phyloP scores from a whole-genome alignment of 2,797 vertebrate species.

The Varecia variegata region DNA sequence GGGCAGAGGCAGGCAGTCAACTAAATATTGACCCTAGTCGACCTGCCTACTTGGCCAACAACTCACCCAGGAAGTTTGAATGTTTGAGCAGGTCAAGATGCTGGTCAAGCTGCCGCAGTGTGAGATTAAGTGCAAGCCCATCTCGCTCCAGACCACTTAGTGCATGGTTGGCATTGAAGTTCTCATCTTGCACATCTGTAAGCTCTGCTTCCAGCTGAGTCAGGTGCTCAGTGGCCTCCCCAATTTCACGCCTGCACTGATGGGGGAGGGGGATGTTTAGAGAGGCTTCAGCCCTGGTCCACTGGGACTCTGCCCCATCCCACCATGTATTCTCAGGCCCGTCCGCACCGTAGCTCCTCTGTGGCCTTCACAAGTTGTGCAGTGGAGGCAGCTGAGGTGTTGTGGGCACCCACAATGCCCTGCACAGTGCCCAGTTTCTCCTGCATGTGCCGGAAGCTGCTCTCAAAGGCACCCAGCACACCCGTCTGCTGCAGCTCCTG shows the following conservation, averaged over 20 bases:
- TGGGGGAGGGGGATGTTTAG: background rate
- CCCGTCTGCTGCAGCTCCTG: slow-evolving; percentile 93
- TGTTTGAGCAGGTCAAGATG: slow-evolving; percentile 94
- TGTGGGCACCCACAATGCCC: slow-evolving; percentile 90
- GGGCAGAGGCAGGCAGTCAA: slow-evolving; percentile 4
- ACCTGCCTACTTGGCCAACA: background rate
- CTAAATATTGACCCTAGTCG: background rate
- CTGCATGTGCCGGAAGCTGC: slow-evolving; percentile 89
- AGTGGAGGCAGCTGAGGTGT: slow-evolving; percentile 87
- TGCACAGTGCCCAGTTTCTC: slow-evolving; percentile 89
- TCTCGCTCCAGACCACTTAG: slow-evolving; percentile 91
- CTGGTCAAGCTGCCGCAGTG: slow-evolving; percentile 88
- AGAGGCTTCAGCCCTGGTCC: background rate
- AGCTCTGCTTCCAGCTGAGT: slow-evolving; percentile 92
- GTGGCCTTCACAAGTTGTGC: slow-evolving; percentile 89
- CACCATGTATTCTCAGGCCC: background rate
- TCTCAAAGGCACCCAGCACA: slow-evolving; percentile 90
- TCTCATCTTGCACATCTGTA: slow-evolving; percentile 92
- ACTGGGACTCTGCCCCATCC: background rate
- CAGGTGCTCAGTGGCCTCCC: slow-evolving; percentile 91
- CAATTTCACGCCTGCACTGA: slow-evolving; percentile 88
- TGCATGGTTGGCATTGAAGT: slow-evolving; percentile 92
- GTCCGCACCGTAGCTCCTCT: slow-evolving; percentile 88
- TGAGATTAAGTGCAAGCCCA: slow-evolving; percentile 91
- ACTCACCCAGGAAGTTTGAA: slow-evolving; percentile 95